Evolutionary conservation across 2,113 vertebrate genomes (phyloP), one percentile per base, ranked within the genome.

Genomic region (Jacana jacana): DNA sequence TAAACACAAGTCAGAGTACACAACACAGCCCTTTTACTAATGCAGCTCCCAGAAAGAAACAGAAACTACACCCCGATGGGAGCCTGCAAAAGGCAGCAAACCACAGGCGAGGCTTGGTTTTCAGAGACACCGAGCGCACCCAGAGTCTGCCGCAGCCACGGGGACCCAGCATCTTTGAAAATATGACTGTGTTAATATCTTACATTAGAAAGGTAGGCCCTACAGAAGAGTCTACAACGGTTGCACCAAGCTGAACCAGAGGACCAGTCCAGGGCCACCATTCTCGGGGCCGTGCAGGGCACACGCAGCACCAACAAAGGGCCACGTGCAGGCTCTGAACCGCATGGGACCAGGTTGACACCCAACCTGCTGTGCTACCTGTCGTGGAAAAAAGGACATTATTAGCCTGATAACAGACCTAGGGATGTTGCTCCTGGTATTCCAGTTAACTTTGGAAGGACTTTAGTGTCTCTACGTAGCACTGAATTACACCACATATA

Each of bases 1-100:
- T 81, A 93, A 96, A 95, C 71, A 80, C 86, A 89, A 95, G 86
- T 44, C 91, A 63, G 71, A 94, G 81, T 51, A 86, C 54, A 82
- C 77, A 78, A 81, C 71, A 39, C 7, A 64, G 92, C 58, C 81
- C 79, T 92, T 97, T 93, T 83, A 84, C 88, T 81, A 78, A 94
- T 54, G 75, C 40, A 40, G 86, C 52, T 94, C 94, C 89, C 91
- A 95, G 93, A 83, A 75, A 95, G 58, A 90, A 90, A 94, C 55
- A 95, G 84, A 83, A 95, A 87, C 64, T 91, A 61, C 78, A 91
- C 49, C 91, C 91, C 51, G 86, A 82, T 1, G 6, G 86, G 94
- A 94, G 77, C 78, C 81, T 30, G 80, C 77, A 87, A 54, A 72
- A 92, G 69, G 61, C 93, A 80, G 77, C 91, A 85, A 95, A 71